Evolutionary conservation across 2,888 invertebrate species (phyloP), one percentile per base, ranked within the genome.

Genomic region (Tetragonula carbonaria): DNA sequence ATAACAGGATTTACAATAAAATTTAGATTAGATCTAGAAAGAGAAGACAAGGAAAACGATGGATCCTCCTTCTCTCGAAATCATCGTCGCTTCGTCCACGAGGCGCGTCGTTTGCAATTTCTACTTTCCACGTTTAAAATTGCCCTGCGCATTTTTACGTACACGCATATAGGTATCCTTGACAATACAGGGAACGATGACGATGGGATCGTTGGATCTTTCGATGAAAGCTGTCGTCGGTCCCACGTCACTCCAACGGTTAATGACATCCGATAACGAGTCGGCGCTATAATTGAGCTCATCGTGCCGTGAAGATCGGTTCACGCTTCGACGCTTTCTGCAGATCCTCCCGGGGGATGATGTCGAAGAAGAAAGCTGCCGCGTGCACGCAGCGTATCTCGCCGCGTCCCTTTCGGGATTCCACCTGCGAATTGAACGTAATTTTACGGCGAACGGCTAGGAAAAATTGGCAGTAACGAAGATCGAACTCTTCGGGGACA

Each of bases 371-470:
- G 5, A 45, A 45, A 45, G 2, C 21, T 55, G 74, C 53, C 8
- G n/a, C 21, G 13, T 66, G 57, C 28, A 55, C 5, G 23, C 57
- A n/a, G 38, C 21, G 63, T 63, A 76, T 57, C 63, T 50, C 45
- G 45, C 5, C 14, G 33, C 18, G 23, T 50, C 28, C 59, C 59
- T 50, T n/a, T 3, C 38, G 74, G 74, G 55, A 38, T 2, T 21
- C 14, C 45, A 8, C 55, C 67, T 21, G 38, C 50, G 16, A 57
- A 71, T 80, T 82, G 84, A 87, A 88, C 85, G 86, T 86, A 90
- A 90, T 91, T 91, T 91, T 89, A 86, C 87, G 90, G 86, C 88
- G 87, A 89, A 87, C 87, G 87, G 86, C 80, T 88, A 85, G 88
- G 88, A 91, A 89, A 91, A 90, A 91, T 89, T 89, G 88, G 79